phyloP scores from a whole-genome alignment of 2,113 vertebrate genomes.

The Toxotes jaculatrix region DNA sequence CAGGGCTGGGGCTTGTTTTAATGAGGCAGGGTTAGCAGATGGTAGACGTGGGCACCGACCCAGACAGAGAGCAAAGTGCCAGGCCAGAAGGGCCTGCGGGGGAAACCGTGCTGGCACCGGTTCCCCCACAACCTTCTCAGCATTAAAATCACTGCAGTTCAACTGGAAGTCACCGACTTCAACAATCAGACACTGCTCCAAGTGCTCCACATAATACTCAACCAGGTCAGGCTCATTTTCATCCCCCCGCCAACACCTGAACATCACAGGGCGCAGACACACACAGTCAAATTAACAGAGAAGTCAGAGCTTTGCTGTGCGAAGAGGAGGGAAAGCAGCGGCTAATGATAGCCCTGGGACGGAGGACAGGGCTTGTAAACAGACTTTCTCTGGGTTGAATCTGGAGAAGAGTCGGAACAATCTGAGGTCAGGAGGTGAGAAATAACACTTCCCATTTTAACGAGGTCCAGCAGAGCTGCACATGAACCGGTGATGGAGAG shows the following conservation, averaged over 20 bases:
- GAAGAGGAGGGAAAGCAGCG: background rate
- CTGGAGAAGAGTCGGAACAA: background rate
- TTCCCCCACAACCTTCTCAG: slow-evolving; percentile 24
- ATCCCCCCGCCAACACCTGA: background rate
- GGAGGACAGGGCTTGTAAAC: background rate
- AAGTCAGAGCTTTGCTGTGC: background rate
- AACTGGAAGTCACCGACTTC: slow-evolving; percentile 30
- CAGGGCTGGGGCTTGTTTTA: slow-evolving; percentile 39
- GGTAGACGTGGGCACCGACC: slow-evolving; percentile 59
- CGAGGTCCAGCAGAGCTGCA: background rate
- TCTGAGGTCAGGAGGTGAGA: background rate
- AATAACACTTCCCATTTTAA: background rate
- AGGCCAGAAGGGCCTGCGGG: slow-evolving; percentile 36
- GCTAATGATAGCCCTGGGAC: slow-evolving; percentile 6
- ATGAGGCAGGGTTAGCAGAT: slow-evolving; percentile 70
- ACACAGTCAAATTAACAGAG: background rate
- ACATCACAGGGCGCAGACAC: background rate
- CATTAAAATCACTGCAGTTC: slow-evolving; percentile 46
- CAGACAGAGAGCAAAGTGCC: slow-evolving; percentile 44
- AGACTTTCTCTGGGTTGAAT: background rate
- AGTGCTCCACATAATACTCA: slow-evolving; percentile 33
- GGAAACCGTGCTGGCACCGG: slow-evolving; percentile 26
- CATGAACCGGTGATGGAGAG: too few relatives aligned
- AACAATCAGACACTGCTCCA: background rate
- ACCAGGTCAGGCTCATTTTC: slow-evolving; percentile 30